Percentiles rank a stretch among this genome's conserved stretches.
Evolutionary conservation across 2,113 vertebrate genomes (phyloP).

Genomic region (Semnornis frantzii): DNA sequence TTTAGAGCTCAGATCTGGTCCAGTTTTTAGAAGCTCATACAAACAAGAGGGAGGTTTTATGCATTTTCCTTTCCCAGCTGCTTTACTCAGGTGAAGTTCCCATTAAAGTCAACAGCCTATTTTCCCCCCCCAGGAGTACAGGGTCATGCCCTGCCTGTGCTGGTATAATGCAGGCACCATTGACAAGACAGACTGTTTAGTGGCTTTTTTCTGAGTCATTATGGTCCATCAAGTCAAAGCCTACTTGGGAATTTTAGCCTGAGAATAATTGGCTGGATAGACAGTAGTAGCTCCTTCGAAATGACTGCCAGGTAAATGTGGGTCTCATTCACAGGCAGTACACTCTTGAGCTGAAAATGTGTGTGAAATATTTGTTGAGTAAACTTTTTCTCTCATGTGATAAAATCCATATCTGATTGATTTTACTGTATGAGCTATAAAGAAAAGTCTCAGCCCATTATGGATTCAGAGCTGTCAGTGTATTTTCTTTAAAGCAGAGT

Average conservation of each 20-base stretch:
- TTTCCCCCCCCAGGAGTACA: not conserved
- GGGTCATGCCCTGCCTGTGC: conserved; percentile 58
- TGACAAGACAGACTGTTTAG: conserved; percentile 78
- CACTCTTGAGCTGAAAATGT: conserved; percentile 37
- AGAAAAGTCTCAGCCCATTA: not conserved
- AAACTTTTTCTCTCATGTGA: conserved; percentile 50
- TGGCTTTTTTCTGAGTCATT: conserved; percentile 71
- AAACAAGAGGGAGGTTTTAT: conserved; percentile 51
- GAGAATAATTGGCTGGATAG: conserved; percentile 74
- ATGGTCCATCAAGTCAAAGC: conserved; percentile 80
- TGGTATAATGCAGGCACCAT: conserved; percentile 67
- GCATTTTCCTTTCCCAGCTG: not conserved
- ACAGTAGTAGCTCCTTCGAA: conserved; percentile 67
- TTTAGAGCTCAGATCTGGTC: conserved; percentile 51
- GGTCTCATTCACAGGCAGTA: conserved; percentile 47
- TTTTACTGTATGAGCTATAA: conserved; percentile 41
- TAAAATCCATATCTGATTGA: conserved; percentile 64
- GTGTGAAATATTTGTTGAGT: conserved; percentile 57
- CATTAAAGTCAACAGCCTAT: conserved; percentile 21
- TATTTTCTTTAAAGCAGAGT: conserved; percentile 16
- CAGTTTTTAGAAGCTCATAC: conserved; percentile 61
- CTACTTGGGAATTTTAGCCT: conserved; percentile 74
- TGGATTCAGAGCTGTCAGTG: not conserved
- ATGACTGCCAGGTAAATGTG: conserved; percentile 63
- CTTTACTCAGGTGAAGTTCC: conserved; percentile 2